phyloP scores from a whole-genome alignment of 2,888 invertebrate species.

The Nectonema munidae region DNA sequence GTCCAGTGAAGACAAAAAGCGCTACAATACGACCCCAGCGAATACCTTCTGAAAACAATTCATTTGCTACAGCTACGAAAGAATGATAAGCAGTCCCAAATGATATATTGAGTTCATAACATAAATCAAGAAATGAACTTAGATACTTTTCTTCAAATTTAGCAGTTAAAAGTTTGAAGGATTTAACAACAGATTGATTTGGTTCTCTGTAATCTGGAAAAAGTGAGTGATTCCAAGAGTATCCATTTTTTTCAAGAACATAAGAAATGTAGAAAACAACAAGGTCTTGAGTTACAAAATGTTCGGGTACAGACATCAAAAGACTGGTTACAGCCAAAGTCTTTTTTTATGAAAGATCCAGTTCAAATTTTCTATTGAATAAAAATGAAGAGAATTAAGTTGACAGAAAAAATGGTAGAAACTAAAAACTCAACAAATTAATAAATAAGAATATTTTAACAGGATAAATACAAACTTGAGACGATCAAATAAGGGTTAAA shows the following conservation, averaged over 20 bases:
- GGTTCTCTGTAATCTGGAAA: neutral
- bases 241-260: constrained; percentile 8
- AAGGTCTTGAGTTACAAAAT: constrained; percentile 6
- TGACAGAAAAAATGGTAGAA: no score
- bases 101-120: constrained; percentile 2
- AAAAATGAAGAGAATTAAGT: no score
- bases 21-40: constrained; percentile 7
- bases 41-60: constrained; percentile 10
- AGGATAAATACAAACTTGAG: no score
- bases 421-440: no score
- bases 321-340: no score
- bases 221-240: neutral
- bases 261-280: constrained; percentile 6
- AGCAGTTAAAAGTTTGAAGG: constrained; percentile 6
- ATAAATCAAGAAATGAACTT: neutral
- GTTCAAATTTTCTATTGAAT: no score
- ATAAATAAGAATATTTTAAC: no score
- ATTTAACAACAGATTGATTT: neutral
- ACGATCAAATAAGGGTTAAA: no score
- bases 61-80: constrained; percentile 9
- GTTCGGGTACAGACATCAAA: no score
- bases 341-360: no score
- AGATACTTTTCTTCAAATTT: constrained; percentile 2
- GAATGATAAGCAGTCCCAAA: constrained; percentile 6
- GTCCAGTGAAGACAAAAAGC: constrained; percentile 9